Evolutionary conservation across 2,113 vertebrate genomes (phyloP), one percentile per base, ranked within the genome.

Genomic region (Lagopus muta): DNA sequence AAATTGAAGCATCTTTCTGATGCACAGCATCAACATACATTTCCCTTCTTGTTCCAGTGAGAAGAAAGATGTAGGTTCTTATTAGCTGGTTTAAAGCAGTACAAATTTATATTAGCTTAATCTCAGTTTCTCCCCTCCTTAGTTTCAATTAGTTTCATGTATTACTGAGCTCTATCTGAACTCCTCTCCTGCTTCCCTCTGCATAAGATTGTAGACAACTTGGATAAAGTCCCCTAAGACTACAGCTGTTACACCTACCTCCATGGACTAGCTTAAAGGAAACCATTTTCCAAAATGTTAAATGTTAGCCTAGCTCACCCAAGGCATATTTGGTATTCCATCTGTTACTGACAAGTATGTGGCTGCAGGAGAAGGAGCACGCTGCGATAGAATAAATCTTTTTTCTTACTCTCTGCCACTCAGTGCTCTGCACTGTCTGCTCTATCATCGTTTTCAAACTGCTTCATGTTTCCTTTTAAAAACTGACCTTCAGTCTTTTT

Each of bases 281-380:
- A 91, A 58, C 15, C 13, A 25, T 16, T 61, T 79, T 88, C 55
- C 32, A 73, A 76, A 94, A 91, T 42, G 71, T 79, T 79, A 89
- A 92, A 89, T 7, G 18, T 79, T 85, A 82, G 45, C 43, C 82
- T 88, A 91, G 67, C 78, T 89, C 75, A 42, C 71, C 75, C 50
- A 62, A 64, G 50, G 79, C 28, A 32, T 9, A 11, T 71, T 89
- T 85, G 62, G 38, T 85, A 13, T 19, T 12, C 84, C 58, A 65
- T 92, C 85, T 92, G 89, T 85, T 91, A 73, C 50, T 42, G 65
- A 61, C 3, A 43, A 22, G 15, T 82, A 28, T 17, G 30, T 73
- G 48, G 24, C 20, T 92, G 54, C 43, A 61, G 58, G 72, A 79
- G n/a, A 58, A 82, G 54, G 52, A 76, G 17, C 13, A 34, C 20